A percentile compares a stretch with the other conserved stretches of the same genome.
Evolutionary conservation across 1,140 invertebrate genomes (phyloP).

Genomic region (Nebria ingens): DNA sequence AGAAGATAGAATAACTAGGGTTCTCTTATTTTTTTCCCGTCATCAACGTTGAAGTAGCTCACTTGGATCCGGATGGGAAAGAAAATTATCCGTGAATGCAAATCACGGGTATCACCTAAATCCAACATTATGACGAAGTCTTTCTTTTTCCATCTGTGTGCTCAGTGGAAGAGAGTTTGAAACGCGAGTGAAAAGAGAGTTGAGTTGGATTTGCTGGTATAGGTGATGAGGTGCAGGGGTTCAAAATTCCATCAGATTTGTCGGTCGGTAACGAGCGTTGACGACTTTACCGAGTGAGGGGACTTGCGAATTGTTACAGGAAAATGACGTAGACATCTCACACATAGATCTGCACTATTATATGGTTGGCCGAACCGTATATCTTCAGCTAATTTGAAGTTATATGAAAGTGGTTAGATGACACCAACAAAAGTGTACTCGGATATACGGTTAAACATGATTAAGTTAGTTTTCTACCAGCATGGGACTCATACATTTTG

Average conservation of each 20-base stretch:
- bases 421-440: neutral
- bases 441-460: slow-evolving; percentile 2
- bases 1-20: no score
- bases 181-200: no score
- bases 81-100: slow-evolving; percentile 6
- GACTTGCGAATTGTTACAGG: neutral
- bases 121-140: neutral
- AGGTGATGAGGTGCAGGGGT: neutral
- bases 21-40: no score
- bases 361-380: neutral
- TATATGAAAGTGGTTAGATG: neutral
- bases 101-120: neutral
- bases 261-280: neutral
- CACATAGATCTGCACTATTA: neutral
- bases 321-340: slow-evolving; percentile 1
- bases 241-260: slow-evolving; percentile 8
- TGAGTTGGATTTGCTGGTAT: no score
- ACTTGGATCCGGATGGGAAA: neutral
- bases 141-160: slow-evolving; percentile 6
- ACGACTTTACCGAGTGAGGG: neutral
- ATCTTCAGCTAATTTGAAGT: neutral
- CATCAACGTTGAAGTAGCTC: neutral
- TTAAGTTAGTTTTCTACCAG: neutral
- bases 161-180: no score
- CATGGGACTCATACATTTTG: neutral